Evolutionary conservation across 2,888 invertebrate species (phyloP), one percentile per base, ranked within the genome.

Genomic region (Hoplodrina blanda): DNA sequence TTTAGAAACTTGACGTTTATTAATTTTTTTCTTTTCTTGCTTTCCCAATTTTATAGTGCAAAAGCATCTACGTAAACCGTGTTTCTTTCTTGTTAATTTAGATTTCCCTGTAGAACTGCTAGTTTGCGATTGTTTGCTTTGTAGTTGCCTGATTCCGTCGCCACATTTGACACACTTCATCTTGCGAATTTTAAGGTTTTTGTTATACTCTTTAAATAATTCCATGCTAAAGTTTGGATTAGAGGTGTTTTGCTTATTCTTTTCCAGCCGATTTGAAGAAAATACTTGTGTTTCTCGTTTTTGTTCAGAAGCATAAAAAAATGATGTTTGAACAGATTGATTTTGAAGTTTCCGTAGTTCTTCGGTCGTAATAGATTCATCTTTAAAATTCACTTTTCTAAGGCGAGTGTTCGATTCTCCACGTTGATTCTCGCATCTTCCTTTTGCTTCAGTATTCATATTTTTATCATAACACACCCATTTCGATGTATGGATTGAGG

Each of bases 31-130:
- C 49, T 78, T 77, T 57, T 74, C 67, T 41, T 56, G 49, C 63
- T 85, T 84, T 67, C 67, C 62, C 41, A 90, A 69, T 81, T 89
- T 88, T 56, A 90, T 78, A 13, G 87, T 89, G 76, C 91, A 90
- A 62, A 87, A 85, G 72, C 90, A 91, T 78, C 83, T 87, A 33
- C 83, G 83, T 70, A 89, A 82, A 52, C 70, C 75, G 54, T 83
- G 72, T 73, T 82, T 86, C 13, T 71, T 82, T 33, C 62, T 60
- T 6, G 77, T 79, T 33, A 82, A 78, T 60, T 82, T 84, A 8
- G 83, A 81, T 77, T 76, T 85, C 59, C 50, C 70, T 19, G 69
- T 57, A 41, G 76, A 76, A 73, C 67, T 81, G 46, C 68, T 87
- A 6, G 71, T 77, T 73, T 86, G 86, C 46, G 88, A 86, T 54